A percentile compares a stretch with the other conserved stretches of the same genome.
Conservation (phyloP, 2,888 invertebrate genomes). For the Netelia virgata region DNA sequence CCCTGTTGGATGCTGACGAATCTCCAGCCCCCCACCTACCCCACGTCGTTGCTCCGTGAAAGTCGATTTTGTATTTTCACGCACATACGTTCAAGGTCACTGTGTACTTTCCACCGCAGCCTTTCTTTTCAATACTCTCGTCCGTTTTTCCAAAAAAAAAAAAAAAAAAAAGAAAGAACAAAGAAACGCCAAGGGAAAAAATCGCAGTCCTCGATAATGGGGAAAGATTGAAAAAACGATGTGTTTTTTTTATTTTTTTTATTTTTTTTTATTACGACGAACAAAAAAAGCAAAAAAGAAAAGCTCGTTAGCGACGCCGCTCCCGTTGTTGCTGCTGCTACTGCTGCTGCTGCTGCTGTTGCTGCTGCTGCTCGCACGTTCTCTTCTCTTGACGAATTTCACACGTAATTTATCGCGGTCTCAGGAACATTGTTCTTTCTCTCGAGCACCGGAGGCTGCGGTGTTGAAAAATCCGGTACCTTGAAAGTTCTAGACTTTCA, state of each 20-base stretch:
- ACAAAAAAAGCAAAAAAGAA: not conserved
- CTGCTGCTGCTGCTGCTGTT: conserved; percentile 2
- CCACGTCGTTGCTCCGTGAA: conserved; percentile 44
- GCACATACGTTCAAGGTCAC: conserved; percentile 55
- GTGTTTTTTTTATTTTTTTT: too few relatives aligned
- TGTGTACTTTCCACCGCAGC: conserved; percentile 62
- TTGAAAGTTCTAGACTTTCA: conserved; percentile 66
- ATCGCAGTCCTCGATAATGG: not conserved
- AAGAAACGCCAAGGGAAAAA: too few relatives aligned
- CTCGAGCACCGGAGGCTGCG: conserved; percentile 70
- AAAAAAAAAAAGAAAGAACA: conserved; percentile 4
- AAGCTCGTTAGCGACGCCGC: conserved; percentile 22
- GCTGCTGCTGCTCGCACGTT: conserved; percentile 25
- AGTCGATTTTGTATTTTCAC: conserved; percentile 22
- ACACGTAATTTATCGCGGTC: not conserved
- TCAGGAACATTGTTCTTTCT: not conserved
- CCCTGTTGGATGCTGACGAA: not conserved
- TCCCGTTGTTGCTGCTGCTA: conserved; percentile 10
- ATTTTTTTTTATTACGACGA: not conserved
- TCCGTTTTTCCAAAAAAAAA: not conserved
- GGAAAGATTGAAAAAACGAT: not conserved
- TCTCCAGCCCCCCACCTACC: not conserved
- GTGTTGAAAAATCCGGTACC: conserved; percentile 75
- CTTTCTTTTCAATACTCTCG: conserved; percentile 21
- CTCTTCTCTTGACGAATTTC: conserved; percentile 34